Percentiles rank a stretch among this genome's conserved stretches.
These are phyloP conservation scores for Psilopsiagon aymara DNA, from an alignment of 2,113 vertebrate species.

Conservation along the genomic window DNA sequence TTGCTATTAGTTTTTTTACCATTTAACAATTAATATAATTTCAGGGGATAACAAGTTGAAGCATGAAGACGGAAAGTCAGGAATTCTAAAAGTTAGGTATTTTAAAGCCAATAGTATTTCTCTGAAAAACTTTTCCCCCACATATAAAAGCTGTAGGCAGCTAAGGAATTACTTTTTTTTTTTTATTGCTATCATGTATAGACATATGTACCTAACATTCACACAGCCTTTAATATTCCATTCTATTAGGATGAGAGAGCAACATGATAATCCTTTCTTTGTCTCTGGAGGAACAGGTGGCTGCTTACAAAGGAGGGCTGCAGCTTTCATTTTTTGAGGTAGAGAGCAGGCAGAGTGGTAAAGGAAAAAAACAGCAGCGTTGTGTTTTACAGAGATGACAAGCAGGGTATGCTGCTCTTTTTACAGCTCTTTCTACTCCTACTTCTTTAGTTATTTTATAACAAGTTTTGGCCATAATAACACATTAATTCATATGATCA, in stretches of 20 bases:
- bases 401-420: not conserved
- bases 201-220: not conserved
- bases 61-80: not conserved
- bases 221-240: not conserved
- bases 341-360: not conserved
- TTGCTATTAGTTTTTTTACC: not conserved
- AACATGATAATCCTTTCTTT: not conserved
- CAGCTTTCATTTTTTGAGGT: not conserved
- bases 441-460: not conserved
- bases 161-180: not conserved
- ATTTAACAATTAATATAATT: not conserved
- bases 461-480: not conserved
- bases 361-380: not conserved
- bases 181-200: not conserved
- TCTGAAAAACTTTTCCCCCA: not conserved
- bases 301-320: not conserved
- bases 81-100: not conserved
- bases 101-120: not conserved
- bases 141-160: rapidly evolving
- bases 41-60: not conserved
- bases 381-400: not conserved
- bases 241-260: not conserved
- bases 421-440: not conserved
- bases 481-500: not conserved
- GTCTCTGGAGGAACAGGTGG: not conserved